phyloP scores from a whole-genome alignment of 2,113 vertebrate species.

The Otolemur garnettii region DNA sequence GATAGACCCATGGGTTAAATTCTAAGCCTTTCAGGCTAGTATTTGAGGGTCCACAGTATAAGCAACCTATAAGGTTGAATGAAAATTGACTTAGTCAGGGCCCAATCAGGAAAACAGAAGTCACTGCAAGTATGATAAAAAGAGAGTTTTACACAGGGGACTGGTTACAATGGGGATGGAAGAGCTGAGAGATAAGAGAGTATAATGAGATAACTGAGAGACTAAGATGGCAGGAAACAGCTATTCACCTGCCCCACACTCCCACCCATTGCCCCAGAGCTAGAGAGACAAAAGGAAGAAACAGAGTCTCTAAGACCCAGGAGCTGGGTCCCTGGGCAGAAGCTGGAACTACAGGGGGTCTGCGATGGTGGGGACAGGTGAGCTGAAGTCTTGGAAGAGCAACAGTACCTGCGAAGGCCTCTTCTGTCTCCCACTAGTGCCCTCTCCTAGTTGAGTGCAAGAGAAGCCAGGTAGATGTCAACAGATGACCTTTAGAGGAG shows the following conservation, averaged over 20 bases:
- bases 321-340: background rate
- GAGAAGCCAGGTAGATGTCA: background rate
- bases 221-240: background rate
- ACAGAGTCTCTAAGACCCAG: background rate
- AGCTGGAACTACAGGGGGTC: background rate
- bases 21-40: background rate
- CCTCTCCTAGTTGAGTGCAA: background rate
- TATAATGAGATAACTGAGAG: background rate
- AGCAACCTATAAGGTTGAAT: background rate
- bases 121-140: background rate
- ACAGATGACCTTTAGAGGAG: background rate
- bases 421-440: background rate
- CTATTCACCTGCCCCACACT: accelerated
- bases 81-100: background rate
- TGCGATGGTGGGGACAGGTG: background rate
- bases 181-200: background rate
- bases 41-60: background rate
- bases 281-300: background rate
- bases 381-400: background rate
- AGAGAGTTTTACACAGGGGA: background rate
- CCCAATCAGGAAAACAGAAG: background rate
- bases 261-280: background rate
- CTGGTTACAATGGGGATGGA: background rate
- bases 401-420: background rate
- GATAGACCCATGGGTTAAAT: background rate